phyloP scores from a whole-genome alignment of 2,888 invertebrate genomes.

The Selenia dentaria region DNA sequence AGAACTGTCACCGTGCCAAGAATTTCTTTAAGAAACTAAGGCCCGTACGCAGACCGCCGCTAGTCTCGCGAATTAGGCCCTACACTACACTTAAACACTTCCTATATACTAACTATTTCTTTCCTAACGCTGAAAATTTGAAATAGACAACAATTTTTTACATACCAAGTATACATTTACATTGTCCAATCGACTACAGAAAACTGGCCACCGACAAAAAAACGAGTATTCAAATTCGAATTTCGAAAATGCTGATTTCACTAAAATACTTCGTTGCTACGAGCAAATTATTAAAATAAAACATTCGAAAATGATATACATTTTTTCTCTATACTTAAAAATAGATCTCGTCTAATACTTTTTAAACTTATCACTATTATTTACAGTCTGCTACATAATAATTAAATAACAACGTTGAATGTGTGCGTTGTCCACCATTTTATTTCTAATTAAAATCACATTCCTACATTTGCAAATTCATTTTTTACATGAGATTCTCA shows the following conservation, averaged over 20 bases:
- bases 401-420: slow-evolving; percentile 44
- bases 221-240: slow-evolving; percentile 40
- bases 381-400: slow-evolving; percentile 64
- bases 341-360: slow-evolving; percentile 72
- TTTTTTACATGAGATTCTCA: slow-evolving; percentile 59
- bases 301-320: slow-evolving; percentile 58
- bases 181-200: slow-evolving; percentile 48
- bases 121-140: slow-evolving; percentile 57
- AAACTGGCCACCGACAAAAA: slow-evolving; percentile 65
- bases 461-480: slow-evolving; percentile 26
- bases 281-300: slow-evolving; percentile 72
- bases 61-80: slow-evolving; percentile 47
- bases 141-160: slow-evolving; percentile 62
- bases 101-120: slow-evolving; percentile 39
- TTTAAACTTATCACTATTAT: slow-evolving; percentile 64
- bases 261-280: slow-evolving; percentile 78
- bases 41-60: slow-evolving; percentile 19
- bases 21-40: slow-evolving; percentile 41
- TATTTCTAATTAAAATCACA: slow-evolving; percentile 32
- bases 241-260: slow-evolving; percentile 26
- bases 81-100: slow-evolving; percentile 52
- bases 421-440: slow-evolving; percentile 34
- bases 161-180: slow-evolving; percentile 57
- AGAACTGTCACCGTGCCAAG: slow-evolving; percentile 40
- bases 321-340: slow-evolving; percentile 61